These are phyloP conservation scores for Danio jaintianensis DNA, from an alignment of 2,797 vertebrate genomes.

Conservation along the genomic window DNA sequence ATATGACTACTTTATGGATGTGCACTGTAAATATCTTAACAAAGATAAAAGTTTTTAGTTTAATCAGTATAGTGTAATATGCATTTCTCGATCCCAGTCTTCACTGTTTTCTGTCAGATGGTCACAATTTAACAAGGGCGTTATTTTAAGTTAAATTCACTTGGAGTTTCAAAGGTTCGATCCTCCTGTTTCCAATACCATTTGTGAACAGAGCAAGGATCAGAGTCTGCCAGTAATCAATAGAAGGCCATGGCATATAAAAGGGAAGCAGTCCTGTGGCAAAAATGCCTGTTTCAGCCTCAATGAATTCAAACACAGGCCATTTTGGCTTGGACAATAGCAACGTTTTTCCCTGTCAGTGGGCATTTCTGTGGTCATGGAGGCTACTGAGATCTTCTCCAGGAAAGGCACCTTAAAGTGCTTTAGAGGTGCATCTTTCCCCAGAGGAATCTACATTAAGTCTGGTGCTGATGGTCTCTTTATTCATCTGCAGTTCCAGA, in stretches of 20 bases:
- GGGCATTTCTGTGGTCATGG: not conserved
- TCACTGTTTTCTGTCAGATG: no score
- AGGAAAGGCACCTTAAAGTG: conserved; percentile 9
- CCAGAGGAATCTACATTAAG: not conserved
- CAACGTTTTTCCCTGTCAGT: not conserved
- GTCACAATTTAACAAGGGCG: not conserved
- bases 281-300: conserved; percentile 3
- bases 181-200: conserved; percentile 5
- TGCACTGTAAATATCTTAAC: not conserved
- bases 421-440: not conserved
- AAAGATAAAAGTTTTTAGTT: not conserved
- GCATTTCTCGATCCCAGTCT: not conserved
- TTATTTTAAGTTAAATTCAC: not conserved
- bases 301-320: not conserved
- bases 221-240: conserved; percentile 53
- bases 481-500: conserved; percentile 89
- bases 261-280: not conserved
- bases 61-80: not conserved
- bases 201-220: conserved; percentile 33
- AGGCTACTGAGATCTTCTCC: not conserved
- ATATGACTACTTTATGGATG: not conserved
- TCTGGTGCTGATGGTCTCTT: conserved; percentile 19
- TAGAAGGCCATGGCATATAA: conserved; percentile 3
- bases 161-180: conserved; percentile 1
- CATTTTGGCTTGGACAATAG: not conserved